Evolutionary conservation across 2,888 invertebrate genomes (phyloP).

Genomic region (Agrochola litura): DNA sequence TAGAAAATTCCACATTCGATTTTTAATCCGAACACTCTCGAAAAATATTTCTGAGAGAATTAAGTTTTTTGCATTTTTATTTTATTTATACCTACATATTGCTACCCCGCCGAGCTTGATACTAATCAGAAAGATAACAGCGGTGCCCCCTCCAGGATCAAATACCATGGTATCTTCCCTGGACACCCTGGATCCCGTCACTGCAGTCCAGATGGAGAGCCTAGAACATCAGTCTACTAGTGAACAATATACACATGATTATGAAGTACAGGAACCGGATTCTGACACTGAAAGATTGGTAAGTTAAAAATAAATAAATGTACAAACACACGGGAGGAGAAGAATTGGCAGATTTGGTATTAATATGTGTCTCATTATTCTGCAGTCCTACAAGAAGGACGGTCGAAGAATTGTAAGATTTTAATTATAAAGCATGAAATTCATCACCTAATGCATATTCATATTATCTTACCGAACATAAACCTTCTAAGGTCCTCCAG

Average conservation of each 20-base stretch:
- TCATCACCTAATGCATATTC: not conserved
- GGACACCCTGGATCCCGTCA: slow-evolving; percentile 92
- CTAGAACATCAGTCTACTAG: slow-evolving; percentile 86
- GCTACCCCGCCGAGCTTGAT: slow-evolving; percentile 86
- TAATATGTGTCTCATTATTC: not conserved
- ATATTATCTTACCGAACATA: not conserved
- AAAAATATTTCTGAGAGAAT: slow-evolving; percentile 25
- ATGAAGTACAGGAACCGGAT: slow-evolving; percentile 88
- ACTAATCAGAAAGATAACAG: slow-evolving; percentile 90
- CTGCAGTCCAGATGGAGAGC: slow-evolving; percentile 88
- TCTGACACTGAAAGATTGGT: slow-evolving; percentile 88
- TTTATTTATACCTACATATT: slow-evolving; percentile 61
- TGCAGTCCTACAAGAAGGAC: not conserved
- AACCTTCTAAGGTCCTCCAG: not conserved
- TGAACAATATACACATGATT: slow-evolving; percentile 86
- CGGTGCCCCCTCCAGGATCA: slow-evolving; percentile 92
- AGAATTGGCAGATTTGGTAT: slow-evolving; percentile 11
- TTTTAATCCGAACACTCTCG: not conserved
- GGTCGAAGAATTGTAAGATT: not conserved
- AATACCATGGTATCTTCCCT: slow-evolving; percentile 96
- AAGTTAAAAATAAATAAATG: slow-evolving; percentile 63
- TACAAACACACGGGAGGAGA: not conserved
- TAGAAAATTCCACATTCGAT: slow-evolving; percentile 7
- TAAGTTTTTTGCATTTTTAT: slow-evolving; percentile 25
- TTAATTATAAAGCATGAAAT: slow-evolving; percentile 4